Conservation (phyloP, 2,888 invertebrate species). For the Xestia c-nigrum region DNA sequence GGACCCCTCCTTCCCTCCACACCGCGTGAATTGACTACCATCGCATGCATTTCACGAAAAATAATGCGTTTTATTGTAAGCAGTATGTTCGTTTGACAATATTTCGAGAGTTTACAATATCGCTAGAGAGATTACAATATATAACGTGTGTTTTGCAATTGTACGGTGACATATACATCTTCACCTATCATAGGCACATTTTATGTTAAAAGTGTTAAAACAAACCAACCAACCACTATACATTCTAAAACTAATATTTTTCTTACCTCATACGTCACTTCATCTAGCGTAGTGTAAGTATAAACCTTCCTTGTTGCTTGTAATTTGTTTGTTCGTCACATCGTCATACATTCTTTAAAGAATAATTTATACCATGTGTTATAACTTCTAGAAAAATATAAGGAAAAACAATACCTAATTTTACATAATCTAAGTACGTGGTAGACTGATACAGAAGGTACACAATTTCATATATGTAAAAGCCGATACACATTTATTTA, state of each 20-base stretch:
- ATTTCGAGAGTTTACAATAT: no score
- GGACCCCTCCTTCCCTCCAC: no score
- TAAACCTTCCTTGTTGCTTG: background rate
- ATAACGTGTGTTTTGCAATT: no score
- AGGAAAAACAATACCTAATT: background rate
- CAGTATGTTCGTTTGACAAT: no score
- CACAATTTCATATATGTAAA: background rate
- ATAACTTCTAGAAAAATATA: slow-evolving; percentile 1
- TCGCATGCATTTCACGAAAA: no score
- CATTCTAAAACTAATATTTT: background rate
- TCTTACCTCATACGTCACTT: background rate
- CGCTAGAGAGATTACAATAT: no score
- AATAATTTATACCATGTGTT: slow-evolving; percentile 9
- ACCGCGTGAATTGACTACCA: no score
- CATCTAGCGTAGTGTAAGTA: slow-evolving; percentile 12
- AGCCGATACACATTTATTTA: background rate
- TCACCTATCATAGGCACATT: background rate
- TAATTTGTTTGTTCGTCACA: slow-evolving; percentile 12
- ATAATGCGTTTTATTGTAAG: no score
- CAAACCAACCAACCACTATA: background rate
- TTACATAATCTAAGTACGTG: background rate
- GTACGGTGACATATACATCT: no score
- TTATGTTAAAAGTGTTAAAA: background rate
- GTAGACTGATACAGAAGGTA: background rate
- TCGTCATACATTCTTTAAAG: background rate